Evolutionary conservation across 1,140 invertebrate species (phyloP), one percentile per base, ranked within the genome.

Genomic region (Diploscapter pachys): DNA sequence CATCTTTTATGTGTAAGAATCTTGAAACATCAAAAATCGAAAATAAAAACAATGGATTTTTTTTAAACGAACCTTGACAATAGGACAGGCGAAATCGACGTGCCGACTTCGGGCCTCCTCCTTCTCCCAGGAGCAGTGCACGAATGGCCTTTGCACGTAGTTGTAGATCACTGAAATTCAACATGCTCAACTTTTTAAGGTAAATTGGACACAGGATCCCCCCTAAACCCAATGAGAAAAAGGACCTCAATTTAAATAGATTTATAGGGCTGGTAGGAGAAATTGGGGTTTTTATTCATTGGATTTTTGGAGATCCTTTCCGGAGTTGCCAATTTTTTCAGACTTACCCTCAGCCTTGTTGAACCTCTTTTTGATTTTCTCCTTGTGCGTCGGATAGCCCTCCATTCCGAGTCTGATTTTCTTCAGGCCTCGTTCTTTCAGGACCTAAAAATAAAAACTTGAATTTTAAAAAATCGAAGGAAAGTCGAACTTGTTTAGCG

Each of bases 101-200:
- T 99, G 97, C 4, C 97, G 90, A 86, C 94, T 96, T 84, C 97
- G 98, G 0, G 95, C 95, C 86, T 99, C 97, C 84, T 99, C 96
- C 81, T 99, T 99, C 86, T 99, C 97, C 97, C 97, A 99, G 0
- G 95, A 98, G 93, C 99, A 97, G 81, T 96, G 94, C 63, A 99
- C 93, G 86, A 99, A 99, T 0, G 97, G 96, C n/a, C 97, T 89
- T 85, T 99, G 97, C 0, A 99, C 96, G 86, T 99, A 99, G 87
- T 98, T 98, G 87, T 99, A 99, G 77, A 98, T 96, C 0, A 98
- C 96, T 89, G 82, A 50, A 81, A 77, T 48, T 73, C 13, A 56
- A 51, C 52, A 48, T 11, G 13, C 48, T 9, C 53, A 8, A 73
- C 8, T 50, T 11, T 8, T 9, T 9, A 52, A 11, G 50, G 69